Evolutionary conservation across 1,140 invertebrate genomes (phyloP), one percentile per base, ranked within the genome.

Genomic region (Drosophila littoralis): DNA sequence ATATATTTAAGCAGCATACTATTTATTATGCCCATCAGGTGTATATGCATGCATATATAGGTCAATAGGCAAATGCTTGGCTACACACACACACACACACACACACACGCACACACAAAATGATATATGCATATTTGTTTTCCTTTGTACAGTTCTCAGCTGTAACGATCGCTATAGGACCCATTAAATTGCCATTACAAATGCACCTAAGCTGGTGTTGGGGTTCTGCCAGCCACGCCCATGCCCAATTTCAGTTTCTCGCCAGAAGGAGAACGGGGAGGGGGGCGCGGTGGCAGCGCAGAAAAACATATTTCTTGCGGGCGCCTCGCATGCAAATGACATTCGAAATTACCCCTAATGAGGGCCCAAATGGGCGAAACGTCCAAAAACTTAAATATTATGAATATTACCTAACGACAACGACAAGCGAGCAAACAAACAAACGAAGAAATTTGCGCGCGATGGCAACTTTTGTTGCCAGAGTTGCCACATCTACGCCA

Each of bases 151-250:
- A 13, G 12, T 35, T 10, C 15, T 33, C 51, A 35, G 51, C 7
- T 67, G 40, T 54, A 67, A 64, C 33, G 52, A 63, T 38, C 15
- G 46, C 33, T 45, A 63, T 51, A 57, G 55, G 45, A 35, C 38
- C 76, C 81, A 83, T 83, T 83, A 83, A 79, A 67, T 76, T 46
- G 64, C 72, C 81, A 83, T 83, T 83, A 84, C 50, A 77, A 59
- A 50, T 51, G 80, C 65, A 75, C 9, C 58, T 45, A 52, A 59
- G 51, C 58, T 48, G 48, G 7, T 45, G 22, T 35, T 13, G 35
- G 15, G 43, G 7, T 33, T 38, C 4, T 38, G 36, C 36, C 36
- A 10, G 36, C 8, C 36, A 38, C 9, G 36, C 36, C 36, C 36
- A 38, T 38, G 22, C 22, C 22, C 22, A 5, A 5, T 28, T 28